These are phyloP conservation scores for Fistularia tabacaria DNA, from an alignment of 2,797 vertebrate genomes.

Conservation along the genomic window DNA sequence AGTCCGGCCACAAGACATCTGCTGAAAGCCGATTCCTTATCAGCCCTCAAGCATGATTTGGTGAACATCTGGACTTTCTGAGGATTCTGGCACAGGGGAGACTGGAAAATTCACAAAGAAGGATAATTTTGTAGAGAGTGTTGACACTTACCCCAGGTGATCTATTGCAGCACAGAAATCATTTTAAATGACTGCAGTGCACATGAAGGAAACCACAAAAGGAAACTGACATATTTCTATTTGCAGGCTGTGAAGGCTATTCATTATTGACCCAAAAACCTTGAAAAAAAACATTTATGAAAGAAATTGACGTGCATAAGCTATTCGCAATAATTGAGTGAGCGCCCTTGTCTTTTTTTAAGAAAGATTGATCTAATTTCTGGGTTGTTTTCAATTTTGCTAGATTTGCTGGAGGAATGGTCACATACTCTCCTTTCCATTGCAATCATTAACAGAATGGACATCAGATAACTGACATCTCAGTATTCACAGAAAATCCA, in stretches of 20 bases:
- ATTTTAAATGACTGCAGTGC: slow-evolving; percentile 14
- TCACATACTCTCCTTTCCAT: too few relatives aligned
- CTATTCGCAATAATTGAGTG: too few relatives aligned
- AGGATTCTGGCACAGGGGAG: slow-evolving; percentile 35
- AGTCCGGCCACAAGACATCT: slow-evolving; percentile 37
- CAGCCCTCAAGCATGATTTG: slow-evolving; percentile 47
- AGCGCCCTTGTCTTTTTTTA: too few relatives aligned
- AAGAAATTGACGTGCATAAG: too few relatives aligned
- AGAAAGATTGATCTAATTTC: too few relatives aligned
- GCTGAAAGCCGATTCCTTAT: slow-evolving; percentile 62
- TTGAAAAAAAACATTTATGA: too few relatives aligned
- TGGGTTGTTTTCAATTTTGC: too few relatives aligned
- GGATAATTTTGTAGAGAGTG: slow-evolving; percentile 40
- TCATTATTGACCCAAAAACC: slow-evolving; percentile 3
- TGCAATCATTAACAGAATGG: too few relatives aligned
- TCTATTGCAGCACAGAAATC: slow-evolving; percentile 21
- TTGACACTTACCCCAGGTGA: slow-evolving; percentile 44
- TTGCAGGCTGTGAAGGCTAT: slow-evolving; percentile 15
- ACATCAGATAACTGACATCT: too few relatives aligned
- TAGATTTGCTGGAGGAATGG: too few relatives aligned
- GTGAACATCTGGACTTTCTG: slow-evolving; percentile 62
- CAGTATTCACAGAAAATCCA: too few relatives aligned
- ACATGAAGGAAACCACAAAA: slow-evolving; percentile 27
- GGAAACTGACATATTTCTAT: slow-evolving; percentile 15
- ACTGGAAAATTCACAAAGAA: slow-evolving; percentile 40